phyloP scores from a whole-genome alignment of 1,140 invertebrate species.

The Trachymyrmex cornetzi region DNA sequence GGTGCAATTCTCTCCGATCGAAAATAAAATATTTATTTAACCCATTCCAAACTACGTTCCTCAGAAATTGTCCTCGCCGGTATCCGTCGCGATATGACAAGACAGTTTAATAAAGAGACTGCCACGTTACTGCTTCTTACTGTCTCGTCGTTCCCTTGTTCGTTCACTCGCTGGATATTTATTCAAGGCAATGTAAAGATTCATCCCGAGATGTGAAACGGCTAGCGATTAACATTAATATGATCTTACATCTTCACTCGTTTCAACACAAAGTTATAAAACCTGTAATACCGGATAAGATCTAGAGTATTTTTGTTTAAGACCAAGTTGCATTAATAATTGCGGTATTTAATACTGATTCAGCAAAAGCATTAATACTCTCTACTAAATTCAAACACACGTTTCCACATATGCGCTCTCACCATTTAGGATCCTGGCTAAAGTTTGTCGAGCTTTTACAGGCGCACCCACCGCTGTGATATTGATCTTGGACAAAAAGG shows the following conservation, averaged over 20 bases:
- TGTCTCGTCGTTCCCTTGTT: background rate
- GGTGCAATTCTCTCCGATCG: background rate
- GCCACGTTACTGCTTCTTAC: slow-evolving; percentile 3
- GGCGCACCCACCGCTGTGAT: slow-evolving; percentile 33
- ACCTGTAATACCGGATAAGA: background rate
- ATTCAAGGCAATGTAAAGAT: slow-evolving; percentile 32
- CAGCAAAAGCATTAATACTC: slow-evolving; percentile 7
- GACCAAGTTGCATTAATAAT: background rate
- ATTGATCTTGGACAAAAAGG: slow-evolving; percentile 65
- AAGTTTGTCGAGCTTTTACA: slow-evolving; percentile 69
- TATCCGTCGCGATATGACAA: slow-evolving; percentile 28
- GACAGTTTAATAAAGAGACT: slow-evolving; percentile 37
- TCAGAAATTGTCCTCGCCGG: slow-evolving; percentile 24
- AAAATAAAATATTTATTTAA: slow-evolving; percentile 55
- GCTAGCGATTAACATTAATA: slow-evolving; percentile 29
- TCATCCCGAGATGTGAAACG: slow-evolving; percentile 11
- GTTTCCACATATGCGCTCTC: background rate
- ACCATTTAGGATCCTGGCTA: background rate
- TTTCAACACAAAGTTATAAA: slow-evolving; percentile 12
- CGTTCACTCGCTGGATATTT: slow-evolving; percentile 14
- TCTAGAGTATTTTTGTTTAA: background rate
- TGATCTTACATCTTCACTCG: background rate
- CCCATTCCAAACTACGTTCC: slow-evolving; percentile 17
- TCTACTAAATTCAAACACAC: slow-evolving; percentile 23
- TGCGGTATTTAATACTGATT: background rate